Evolutionary conservation across 2,888 invertebrate genomes (phyloP).

Genomic region (Drosophila phalerata): DNA sequence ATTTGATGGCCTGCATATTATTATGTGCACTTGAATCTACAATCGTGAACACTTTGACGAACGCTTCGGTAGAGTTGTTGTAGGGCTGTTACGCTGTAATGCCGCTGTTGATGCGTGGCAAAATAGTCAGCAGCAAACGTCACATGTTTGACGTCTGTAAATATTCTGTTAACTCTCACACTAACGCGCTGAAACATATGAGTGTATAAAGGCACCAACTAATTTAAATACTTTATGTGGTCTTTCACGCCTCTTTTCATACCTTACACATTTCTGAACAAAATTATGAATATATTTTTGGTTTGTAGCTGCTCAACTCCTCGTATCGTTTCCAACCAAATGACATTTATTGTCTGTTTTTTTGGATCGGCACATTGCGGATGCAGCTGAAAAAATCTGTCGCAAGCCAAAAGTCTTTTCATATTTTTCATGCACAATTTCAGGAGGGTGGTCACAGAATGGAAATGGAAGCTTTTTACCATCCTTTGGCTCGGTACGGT

Average conservation of each 20-base stretch:
- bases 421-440: conserved; percentile 61
- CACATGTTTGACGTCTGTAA: no score
- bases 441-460: conserved; percentile 21
- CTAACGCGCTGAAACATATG: no score
- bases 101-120: no score
- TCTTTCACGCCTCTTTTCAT: neutral
- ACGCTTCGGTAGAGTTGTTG: no score
- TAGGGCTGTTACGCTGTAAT: no score
- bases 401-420: conserved; percentile 53
- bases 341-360: conserved; percentile 73
- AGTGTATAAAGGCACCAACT: no score
- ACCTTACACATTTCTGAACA: neutral
- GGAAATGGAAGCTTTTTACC: conserved; percentile 28
- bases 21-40: no score
- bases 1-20: no score
- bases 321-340: conserved; percentile 55
- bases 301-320: conserved; percentile 29
- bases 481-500: conserved; percentile 21
- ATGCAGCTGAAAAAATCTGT: conserved; percentile 61
- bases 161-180: no score
- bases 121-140: no score
- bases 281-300: conserved; percentile 38
- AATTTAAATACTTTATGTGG: neutral
- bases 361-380: conserved; percentile 44
- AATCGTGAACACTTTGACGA: no score